These are phyloP conservation scores for Lutraria rhynchaena DNA, from an alignment of 1,140 invertebrate species.

Conservation along the genomic window DNA sequence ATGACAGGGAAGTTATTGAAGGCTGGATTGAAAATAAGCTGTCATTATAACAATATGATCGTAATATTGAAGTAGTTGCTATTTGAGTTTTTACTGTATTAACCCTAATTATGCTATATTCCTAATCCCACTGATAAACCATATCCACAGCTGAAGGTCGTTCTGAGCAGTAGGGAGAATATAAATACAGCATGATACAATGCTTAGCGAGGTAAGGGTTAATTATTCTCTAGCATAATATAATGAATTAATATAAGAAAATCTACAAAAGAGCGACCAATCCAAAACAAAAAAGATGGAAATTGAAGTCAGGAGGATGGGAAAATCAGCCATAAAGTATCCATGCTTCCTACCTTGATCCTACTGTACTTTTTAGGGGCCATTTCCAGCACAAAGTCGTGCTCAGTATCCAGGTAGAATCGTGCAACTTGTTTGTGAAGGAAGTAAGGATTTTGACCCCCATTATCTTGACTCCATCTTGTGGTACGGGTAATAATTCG, in stretches of 20 bases:
- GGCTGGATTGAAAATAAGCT: too few species aligned
- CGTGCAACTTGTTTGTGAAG: slow-evolving; percentile 69
- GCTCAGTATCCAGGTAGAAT: slow-evolving; percentile 78
- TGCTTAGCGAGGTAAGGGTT: too few species aligned
- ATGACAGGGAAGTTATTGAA: too few species aligned
- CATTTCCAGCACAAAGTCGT: slow-evolving; percentile 80
- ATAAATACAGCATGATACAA: too few species aligned
- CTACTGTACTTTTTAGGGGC: slow-evolving; percentile 69
- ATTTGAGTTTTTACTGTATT: too few species aligned
- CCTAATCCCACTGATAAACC: too few species aligned
- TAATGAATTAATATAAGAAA: background rate
- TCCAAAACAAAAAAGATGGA: background rate
- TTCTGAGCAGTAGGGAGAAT: too few species aligned
- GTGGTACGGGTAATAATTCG: slow-evolving; percentile 75
- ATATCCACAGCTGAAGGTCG: too few species aligned
- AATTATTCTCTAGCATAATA: background rate
- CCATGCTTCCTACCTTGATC: slow-evolving; percentile 77
- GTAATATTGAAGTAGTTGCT: too few species aligned
- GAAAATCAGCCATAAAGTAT: too few species aligned
- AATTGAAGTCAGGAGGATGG: background rate
- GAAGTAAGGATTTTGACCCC: slow-evolving; percentile 73
- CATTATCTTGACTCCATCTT: slow-evolving; percentile 76
- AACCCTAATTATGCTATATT: too few species aligned
- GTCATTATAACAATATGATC: too few species aligned
- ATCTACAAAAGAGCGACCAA: background rate